Percentiles rank a stretch among this genome's conserved stretches.
These are phyloP conservation scores for Beroe ovata DNA, from an alignment of 37 sponge, comb jelly and placozoan species.

Conservation along the genomic window DNA sequence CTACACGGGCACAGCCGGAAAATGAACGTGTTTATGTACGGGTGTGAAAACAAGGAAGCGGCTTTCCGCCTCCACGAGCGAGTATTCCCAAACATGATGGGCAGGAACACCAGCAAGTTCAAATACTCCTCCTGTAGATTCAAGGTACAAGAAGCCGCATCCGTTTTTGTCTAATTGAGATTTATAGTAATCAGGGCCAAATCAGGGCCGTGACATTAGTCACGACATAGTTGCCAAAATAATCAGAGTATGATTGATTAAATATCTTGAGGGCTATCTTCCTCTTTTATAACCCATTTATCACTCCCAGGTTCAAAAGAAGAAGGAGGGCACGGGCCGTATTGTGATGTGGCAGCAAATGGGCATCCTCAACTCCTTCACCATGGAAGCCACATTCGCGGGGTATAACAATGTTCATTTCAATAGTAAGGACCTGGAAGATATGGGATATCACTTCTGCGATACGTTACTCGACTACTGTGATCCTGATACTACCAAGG, in stretches of 20 bases:
- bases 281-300: no score
- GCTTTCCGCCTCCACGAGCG: constrained; percentile 71
- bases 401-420: constrained; percentile 75
- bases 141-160: no score
- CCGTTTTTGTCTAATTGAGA: no score
- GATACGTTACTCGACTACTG: constrained; percentile 98
- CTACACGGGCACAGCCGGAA: constrained; percentile 96
- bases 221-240: no score
- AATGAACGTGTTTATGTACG: constrained; percentile 97
- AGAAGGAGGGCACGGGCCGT: constrained; percentile 85
- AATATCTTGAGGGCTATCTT: no score
- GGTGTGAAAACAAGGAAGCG: constrained; percentile 81
- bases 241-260: no score
- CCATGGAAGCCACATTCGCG: constrained; percentile 79
- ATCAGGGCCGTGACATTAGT: no score
- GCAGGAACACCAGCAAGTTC: constrained; percentile 78
- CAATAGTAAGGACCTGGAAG: constrained; percentile 80
- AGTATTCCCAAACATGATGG: constrained; percentile 88
- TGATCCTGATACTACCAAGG: constrained; percentile 84
- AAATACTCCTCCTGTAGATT: constrained; percentile 78
- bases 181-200: no score
- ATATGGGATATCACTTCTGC: constrained; percentile 92
- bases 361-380: constrained; percentile 93
- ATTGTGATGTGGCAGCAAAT: constrained; percentile 94
- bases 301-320: constrained; percentile 61